Percentiles rank a stretch among this genome's conserved stretches.
Conservation (phyloP, 2,888 invertebrate species). For the Globia sparganii region DNA sequence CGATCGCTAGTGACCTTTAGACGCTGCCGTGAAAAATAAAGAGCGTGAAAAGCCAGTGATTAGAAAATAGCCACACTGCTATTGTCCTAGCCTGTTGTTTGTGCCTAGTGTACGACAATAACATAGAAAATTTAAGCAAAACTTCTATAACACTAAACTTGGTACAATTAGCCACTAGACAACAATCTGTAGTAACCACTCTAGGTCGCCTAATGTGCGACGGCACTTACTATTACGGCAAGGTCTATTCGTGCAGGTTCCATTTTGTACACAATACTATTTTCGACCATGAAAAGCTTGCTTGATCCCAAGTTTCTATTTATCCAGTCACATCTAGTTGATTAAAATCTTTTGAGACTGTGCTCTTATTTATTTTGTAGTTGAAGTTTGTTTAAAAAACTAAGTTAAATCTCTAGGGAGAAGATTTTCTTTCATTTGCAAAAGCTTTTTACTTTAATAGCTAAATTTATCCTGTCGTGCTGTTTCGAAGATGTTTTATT, state of each 20-base stretch:
- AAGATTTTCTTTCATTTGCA: constrained; percentile 8
- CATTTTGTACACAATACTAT: constrained; percentile 62
- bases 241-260: constrained; percentile 34
- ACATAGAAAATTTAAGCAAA: constrained; percentile 25
- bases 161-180: neutral
- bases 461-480: neutral
- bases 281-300: constrained; percentile 53
- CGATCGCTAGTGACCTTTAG: neutral
- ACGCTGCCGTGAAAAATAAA: neutral
- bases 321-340: constrained; percentile 65
- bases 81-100: neutral
- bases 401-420: constrained; percentile 1
- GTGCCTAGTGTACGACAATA: neutral
- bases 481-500: neutral
- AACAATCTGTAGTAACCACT: neutral
- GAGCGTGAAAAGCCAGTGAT: neutral
- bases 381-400: constrained; percentile 41
- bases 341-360: constrained; percentile 64
- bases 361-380: constrained; percentile 23
- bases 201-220: constrained; percentile 19
- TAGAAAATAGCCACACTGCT: neutral
- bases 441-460: constrained; percentile 10
- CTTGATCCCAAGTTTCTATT: constrained; percentile 59
- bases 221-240: constrained; percentile 15
- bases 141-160: neutral